phyloP scores from a whole-genome alignment of 2,113 vertebrate genomes.

The Pseudopodoces humilis region DNA sequence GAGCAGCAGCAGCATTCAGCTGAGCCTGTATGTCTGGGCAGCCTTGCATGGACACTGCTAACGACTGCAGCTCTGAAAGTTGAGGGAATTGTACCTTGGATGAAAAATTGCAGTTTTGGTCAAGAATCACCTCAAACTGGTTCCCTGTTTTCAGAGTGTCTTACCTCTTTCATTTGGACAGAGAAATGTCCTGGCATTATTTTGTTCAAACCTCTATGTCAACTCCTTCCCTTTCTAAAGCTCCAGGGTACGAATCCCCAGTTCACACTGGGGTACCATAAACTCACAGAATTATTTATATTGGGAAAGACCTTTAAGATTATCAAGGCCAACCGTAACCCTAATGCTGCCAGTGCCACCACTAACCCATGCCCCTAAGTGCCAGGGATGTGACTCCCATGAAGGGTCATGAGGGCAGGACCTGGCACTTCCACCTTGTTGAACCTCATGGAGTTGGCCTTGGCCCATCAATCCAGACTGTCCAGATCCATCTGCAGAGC shows the following conservation, averaged over 20 bases:
- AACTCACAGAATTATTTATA: background rate
- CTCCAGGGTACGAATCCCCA: background rate
- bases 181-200: background rate
- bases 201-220: background rate
- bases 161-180: background rate
- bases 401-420: background rate
- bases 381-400: background rate
- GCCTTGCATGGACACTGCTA: background rate
- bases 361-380: background rate
- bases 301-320: background rate
- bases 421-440: background rate
- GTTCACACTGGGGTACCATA: background rate
- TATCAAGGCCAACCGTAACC: fast-evolving
- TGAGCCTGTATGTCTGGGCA: background rate
- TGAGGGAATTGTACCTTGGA: fast-evolving
- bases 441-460: background rate
- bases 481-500: background rate
- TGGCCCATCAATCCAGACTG: background rate
- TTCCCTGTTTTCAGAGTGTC: background rate
- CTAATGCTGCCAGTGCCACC: background rate
- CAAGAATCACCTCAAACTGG: background rate
- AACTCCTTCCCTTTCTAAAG: background rate
- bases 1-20: background rate
- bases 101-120: background rate
- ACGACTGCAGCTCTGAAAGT: background rate